Percentiles rank a stretch among this genome's conserved stretches.
Conservation (phyloP, 2,797 vertebrate genomes). For the Xenops minutus region DNA sequence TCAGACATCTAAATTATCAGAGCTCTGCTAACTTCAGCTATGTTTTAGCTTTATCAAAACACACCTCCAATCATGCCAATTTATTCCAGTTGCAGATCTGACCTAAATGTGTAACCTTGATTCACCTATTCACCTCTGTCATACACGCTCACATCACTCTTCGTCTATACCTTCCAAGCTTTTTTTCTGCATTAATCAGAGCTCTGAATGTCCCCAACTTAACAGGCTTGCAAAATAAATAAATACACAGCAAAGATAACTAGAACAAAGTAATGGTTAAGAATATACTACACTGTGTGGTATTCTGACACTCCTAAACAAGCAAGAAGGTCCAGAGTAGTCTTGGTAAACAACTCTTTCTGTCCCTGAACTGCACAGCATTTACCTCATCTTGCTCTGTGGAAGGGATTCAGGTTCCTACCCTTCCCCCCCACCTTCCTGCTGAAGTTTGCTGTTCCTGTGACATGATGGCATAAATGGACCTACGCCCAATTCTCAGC, state of each 20-base stretch:
- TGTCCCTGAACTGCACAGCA: not conserved
- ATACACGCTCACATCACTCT: not conserved
- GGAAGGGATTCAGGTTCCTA: not conserved
- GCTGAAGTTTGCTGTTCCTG: not conserved
- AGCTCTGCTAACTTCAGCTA: not conserved
- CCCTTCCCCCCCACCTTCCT: not conserved
- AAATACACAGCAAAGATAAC: not conserved
- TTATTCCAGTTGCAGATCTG: constrained; percentile 26
- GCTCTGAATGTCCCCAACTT: not conserved
- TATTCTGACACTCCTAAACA: not conserved
- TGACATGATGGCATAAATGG: not conserved
- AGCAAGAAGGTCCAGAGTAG: not conserved
- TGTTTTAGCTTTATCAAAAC: not conserved
- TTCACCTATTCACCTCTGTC: not conserved
- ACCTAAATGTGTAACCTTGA: not conserved
- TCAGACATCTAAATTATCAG: not conserved
- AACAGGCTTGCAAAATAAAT: not conserved
- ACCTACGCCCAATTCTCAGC: not conserved
- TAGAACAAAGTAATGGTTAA: not conserved
- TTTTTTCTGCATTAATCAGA: not conserved
- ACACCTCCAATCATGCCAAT: not conserved
- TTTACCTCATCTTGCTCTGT: not conserved
- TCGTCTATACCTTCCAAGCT: not conserved
- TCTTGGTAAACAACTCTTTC: not conserved
- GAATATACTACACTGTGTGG: not conserved